A percentile compares a stretch with the other conserved stretches of the same genome.
Evolutionary conservation across 1,140 invertebrate species (phyloP).

Genomic region (Macrobrachium nipponense): DNA sequence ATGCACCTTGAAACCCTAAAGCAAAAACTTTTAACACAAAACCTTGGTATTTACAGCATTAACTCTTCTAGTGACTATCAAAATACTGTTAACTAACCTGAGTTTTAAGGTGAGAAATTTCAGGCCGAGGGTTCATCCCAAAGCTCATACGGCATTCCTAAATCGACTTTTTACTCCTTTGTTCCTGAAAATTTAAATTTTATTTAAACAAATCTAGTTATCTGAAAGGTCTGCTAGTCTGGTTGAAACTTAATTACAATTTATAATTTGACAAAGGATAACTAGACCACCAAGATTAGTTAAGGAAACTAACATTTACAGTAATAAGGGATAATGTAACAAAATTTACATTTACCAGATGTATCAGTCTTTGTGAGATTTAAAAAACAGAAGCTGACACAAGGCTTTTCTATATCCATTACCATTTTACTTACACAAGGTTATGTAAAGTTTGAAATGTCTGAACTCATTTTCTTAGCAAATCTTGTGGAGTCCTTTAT

Average conservation of each 20-base stretch:
- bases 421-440: conserved; percentile 79
- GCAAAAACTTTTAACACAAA: neutral
- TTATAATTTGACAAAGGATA: neutral
- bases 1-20: neutral
- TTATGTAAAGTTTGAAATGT: conserved; percentile 94
- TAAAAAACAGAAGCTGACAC: neutral
- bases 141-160: conserved; percentile 94
- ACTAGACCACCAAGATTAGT: too few species aligned
- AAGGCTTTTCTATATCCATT: neutral
- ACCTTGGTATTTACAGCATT: neutral
- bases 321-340: too few species aligned
- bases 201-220: neutral
- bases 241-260: neutral
- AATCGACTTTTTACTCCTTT: conserved; percentile 97
- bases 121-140: conserved; percentile 97
- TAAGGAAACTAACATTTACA: too few species aligned
- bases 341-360: neutral
- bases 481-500: conserved; percentile 90
- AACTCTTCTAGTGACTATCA: neutral
- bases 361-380: conserved; percentile 1
- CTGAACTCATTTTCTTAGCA: conserved; percentile 95
- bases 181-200: conserved; percentile 73
- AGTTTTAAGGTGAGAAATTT: conserved; percentile 94
- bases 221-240: neutral
- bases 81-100: conserved; percentile 74